Evolutionary conservation across 2,113 vertebrate genomes (phyloP).

Genomic region (Tupaia chinensis): DNA sequence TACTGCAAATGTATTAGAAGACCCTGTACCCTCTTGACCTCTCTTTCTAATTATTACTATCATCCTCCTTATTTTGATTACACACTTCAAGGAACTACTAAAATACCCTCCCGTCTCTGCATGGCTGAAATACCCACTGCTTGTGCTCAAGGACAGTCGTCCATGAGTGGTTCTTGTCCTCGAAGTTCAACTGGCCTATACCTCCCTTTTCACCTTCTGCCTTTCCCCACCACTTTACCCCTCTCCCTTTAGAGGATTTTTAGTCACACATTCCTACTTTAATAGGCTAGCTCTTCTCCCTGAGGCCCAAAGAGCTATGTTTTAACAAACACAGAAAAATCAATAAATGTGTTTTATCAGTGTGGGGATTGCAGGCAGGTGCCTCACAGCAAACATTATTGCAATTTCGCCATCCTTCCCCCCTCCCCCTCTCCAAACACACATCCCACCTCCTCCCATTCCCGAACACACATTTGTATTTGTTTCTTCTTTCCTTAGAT

Average conservation of each 20-base stretch:
- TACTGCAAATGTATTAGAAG: constrained; percentile 79
- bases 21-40: constrained; percentile 80
- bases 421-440: too few species aligned
- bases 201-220: not conserved
- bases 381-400: constrained; percentile 36
- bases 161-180: constrained; percentile 61
- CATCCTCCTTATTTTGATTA: constrained; percentile 81
- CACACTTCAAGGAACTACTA: constrained; percentile 76
- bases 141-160: constrained; percentile 61
- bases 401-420: not conserved
- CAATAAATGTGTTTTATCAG: constrained; percentile 43
- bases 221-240: rapidly evolving
- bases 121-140: constrained; percentile 71
- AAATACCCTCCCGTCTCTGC: constrained; percentile 62
- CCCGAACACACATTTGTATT: not conserved
- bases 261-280: not conserved
- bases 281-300: constrained; percentile 65
- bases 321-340: constrained; percentile 63
- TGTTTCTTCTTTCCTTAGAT: constrained; percentile 71
- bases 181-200: not conserved
- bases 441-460: not conserved
- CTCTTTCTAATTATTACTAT: constrained; percentile 73
- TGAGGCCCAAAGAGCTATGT: constrained; percentile 51
- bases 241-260: not conserved
- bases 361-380: constrained; percentile 39